A percentile compares a stretch with the other conserved stretches of the same genome.
These are phyloP conservation scores for Diorhabda carinulata DNA, from an alignment of 1,140 invertebrate genomes.

Conservation along the genomic window DNA sequence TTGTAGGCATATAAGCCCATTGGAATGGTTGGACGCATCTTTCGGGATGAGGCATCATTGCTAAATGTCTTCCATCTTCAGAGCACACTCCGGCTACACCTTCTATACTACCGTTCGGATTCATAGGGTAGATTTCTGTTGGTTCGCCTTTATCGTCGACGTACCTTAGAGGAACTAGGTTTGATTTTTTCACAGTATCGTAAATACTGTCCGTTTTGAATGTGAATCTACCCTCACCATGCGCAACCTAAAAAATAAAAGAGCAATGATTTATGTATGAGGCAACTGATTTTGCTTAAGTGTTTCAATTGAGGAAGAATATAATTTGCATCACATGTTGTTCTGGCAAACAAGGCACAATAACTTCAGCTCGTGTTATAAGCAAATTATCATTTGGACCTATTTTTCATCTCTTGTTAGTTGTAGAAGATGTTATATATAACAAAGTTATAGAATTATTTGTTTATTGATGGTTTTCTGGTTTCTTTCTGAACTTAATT, in stretches of 20 bases:
- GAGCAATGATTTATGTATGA: not conserved
- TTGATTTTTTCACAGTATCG: conserved; percentile 54
- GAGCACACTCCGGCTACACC: conserved; percentile 89
- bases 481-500: no score
- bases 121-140: conserved; percentile 84
- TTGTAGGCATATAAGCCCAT: conserved; percentile 68
- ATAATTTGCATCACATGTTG: no score
- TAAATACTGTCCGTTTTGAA: conserved; percentile 56
- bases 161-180: conserved; percentile 75
- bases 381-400: no score
- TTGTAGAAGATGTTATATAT: no score
- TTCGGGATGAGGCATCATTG: conserved; percentile 98
- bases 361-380: no score
- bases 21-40: conserved; percentile 81
- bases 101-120: conserved; percentile 86
- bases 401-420: no score
- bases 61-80: conserved; percentile 84
- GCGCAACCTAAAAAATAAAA: conserved; percentile 54
- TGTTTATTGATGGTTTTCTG: no score
- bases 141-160: conserved; percentile 73
- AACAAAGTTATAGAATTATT: no score
- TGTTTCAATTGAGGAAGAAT: no score
- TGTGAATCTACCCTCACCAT: conserved; percentile 84
- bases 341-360: no score
- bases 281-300: conserved; percentile 1